Conservation (phyloP, 2,113 vertebrate genomes). For the Centropus unirufus region DNA sequence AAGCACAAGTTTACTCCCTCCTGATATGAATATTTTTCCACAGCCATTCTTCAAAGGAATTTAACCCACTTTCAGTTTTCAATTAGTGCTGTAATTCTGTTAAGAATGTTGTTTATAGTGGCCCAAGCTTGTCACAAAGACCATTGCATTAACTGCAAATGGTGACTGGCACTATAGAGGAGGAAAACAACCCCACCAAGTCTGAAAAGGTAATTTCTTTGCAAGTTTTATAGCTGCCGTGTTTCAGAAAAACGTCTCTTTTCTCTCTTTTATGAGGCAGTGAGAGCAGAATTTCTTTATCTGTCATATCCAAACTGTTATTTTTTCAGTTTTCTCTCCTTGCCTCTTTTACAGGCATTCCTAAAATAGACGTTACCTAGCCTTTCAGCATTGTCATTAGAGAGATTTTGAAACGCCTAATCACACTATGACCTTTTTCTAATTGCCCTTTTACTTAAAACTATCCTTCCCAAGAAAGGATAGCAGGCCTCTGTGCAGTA, state of each 20-base stretch:
- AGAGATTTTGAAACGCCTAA: conserved; percentile 14
- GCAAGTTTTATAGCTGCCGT: not conserved
- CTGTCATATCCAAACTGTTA: not conserved
- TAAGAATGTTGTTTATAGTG: not conserved
- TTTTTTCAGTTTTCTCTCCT: not conserved
- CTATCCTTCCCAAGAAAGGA: not conserved
- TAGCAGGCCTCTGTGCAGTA: not conserved
- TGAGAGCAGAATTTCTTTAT: not conserved
- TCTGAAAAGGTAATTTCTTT: not conserved
- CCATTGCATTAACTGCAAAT: not conserved
- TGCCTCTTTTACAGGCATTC: not conserved
- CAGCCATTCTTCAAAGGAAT: not conserved
- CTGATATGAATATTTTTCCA: not conserved
- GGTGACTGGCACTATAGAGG: not conserved
- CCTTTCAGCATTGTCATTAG: not conserved
- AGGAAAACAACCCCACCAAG: not conserved
- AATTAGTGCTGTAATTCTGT: not conserved
- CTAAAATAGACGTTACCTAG: not conserved
- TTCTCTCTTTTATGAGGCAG: not conserved
- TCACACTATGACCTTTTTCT: not conserved
- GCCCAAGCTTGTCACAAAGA: not conserved
- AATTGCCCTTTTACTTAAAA: conserved; percentile 2
- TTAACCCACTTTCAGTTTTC: not conserved
- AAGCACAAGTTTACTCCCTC: not conserved
- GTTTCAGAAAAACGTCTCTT: not conserved